These are phyloP conservation scores for Tetropium fuscum DNA, from an alignment of 2,888 invertebrate genomes.

Conservation along the genomic window DNA sequence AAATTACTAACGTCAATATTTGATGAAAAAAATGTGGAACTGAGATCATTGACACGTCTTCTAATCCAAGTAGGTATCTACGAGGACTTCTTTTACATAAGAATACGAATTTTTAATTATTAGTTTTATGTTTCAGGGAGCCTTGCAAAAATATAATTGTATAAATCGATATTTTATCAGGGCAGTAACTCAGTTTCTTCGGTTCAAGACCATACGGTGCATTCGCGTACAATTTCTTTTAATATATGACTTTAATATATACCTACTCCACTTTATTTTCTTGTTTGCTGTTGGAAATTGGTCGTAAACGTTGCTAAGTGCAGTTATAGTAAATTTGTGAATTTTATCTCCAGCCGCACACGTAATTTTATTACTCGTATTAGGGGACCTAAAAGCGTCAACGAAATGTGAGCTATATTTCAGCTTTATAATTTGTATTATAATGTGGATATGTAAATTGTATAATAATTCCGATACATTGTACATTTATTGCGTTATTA, in stretches of 20 bases:
- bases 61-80: too few species aligned
- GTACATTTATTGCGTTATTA: slow-evolving; percentile 56
- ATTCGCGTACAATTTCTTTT: slow-evolving; percentile 31
- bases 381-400: slow-evolving; percentile 53
- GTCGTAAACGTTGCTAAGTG: slow-evolving; percentile 49
- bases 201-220: slow-evolving; percentile 16
- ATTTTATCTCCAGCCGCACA: slow-evolving; percentile 51
- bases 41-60: too few species aligned
- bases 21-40: too few species aligned
- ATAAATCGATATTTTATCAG: slow-evolving; percentile 1
- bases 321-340: slow-evolving; percentile 47
- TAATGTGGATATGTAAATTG: slow-evolving; percentile 58
- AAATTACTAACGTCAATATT: too few species aligned
- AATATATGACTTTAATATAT: slow-evolving; percentile 32
- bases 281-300: slow-evolving; percentile 49
- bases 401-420: slow-evolving; percentile 52
- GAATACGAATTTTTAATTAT: too few species aligned
- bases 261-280: slow-evolving; percentile 46
- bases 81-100: too few species aligned
- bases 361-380: slow-evolving; percentile 54
- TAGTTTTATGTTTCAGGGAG: too few species aligned
- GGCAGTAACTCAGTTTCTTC: not conserved
- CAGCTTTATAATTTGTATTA: slow-evolving; percentile 57
- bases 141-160: too few species aligned
- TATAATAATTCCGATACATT: slow-evolving; percentile 57